Conservation (phyloP, 2,888 invertebrate species). For the Meliscaeva auricollis region DNA sequence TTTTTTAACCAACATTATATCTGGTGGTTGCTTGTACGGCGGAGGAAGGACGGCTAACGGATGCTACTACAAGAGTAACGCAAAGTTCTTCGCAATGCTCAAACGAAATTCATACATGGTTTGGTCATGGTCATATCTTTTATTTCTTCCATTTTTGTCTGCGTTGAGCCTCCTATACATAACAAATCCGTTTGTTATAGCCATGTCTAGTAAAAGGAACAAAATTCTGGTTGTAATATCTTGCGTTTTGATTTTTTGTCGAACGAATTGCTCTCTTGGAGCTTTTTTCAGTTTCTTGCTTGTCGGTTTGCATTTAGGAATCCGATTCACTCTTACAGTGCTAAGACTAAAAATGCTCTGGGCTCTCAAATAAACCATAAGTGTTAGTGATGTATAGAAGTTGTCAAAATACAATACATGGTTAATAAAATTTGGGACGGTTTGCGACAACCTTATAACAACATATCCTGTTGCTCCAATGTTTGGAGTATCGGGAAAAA, state of each 20-base stretch:
- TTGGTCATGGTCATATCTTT: constrained; percentile 38
- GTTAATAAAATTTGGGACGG: too few relatives aligned
- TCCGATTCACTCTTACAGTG: constrained; percentile 63
- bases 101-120: constrained; percentile 49
- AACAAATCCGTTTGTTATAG: constrained; percentile 75
- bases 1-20: too few relatives aligned
- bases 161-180: constrained; percentile 54
- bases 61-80: neutral
- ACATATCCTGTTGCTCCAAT: too few relatives aligned
- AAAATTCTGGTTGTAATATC: constrained; percentile 76
- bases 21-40: too few relatives aligned
- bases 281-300: constrained; percentile 4
- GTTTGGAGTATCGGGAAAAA: too few relatives aligned
- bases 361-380: constrained; percentile 45
- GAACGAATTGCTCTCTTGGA: constrained; percentile 20
- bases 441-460: too few relatives aligned
- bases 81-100: neutral
- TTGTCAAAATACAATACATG: too few relatives aligned
- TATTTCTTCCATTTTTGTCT: constrained; percentile 37
- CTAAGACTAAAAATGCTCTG: constrained; percentile 35
- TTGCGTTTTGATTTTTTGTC: constrained; percentile 60
- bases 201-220: constrained; percentile 72
- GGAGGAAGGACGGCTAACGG: too few relatives aligned
- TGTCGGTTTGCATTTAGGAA: constrained; percentile 60
- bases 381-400: constrained; percentile 43